These are phyloP conservation scores for Isurus oxyrinchus DNA, from an alignment of 2,113 vertebrate genomes.

Conservation along the genomic window DNA sequence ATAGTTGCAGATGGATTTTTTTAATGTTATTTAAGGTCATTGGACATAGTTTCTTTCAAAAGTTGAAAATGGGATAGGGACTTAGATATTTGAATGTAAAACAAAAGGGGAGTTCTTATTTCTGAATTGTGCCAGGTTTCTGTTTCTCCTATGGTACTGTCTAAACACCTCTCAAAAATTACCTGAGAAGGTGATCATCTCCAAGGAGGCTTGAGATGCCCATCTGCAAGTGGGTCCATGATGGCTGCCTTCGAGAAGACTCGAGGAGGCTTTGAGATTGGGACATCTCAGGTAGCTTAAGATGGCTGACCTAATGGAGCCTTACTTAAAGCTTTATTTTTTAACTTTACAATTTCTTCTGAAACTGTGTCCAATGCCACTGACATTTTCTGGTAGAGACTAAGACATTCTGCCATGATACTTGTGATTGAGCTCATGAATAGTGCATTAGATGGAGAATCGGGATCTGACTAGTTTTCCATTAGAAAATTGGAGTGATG, in stretches of 20 bases:
- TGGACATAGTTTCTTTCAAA: slow-evolving; percentile 13
- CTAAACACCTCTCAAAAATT: neutral
- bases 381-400: neutral
- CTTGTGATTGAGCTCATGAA: neutral
- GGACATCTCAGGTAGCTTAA: neutral
- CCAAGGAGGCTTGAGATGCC: neutral
- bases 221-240: too few species aligned
- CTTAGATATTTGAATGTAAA: neutral
- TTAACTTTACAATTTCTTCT: neutral
- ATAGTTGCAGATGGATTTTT: slow-evolving; percentile 10
- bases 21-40: slow-evolving; percentile 29
- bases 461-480: neutral
- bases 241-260: neutral
- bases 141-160: neutral
- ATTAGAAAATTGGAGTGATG: neutral
- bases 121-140: slow-evolving; percentile 1
- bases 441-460: neutral
- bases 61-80: neutral
- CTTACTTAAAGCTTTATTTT: slow-evolving; percentile 4
- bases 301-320: neutral
- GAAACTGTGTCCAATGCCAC: slow-evolving; percentile 3
- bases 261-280: neutral
- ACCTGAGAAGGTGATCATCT: neutral
- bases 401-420: neutral
- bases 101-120: neutral